Percentiles rank a stretch among this genome's conserved stretches.
Evolutionary conservation across 2,797 vertebrate species (phyloP).

Genomic region (Mallotus villosus): DNA sequence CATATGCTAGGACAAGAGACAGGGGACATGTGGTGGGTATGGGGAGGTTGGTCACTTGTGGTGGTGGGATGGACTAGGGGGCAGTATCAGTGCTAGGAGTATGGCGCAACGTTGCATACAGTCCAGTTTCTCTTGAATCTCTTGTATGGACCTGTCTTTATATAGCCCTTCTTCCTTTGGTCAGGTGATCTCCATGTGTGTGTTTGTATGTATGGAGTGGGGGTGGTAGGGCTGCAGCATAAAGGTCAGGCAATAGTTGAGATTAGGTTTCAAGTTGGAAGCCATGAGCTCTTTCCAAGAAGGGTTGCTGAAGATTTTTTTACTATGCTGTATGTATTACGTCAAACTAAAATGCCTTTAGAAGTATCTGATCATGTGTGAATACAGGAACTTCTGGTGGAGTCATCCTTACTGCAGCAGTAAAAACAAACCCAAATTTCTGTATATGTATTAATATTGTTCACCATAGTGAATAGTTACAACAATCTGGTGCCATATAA

Average conservation of each 20-base stretch:
- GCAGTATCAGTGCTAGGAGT: no score
- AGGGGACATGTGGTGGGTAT: not conserved
- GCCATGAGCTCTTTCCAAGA: not conserved
- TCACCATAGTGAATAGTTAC: no score
- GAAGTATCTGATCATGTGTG: slow-evolving; percentile 2
- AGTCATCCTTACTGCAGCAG: not conserved
- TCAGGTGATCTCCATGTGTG: not conserved
- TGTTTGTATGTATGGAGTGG: not conserved
- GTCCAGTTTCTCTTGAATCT: no score
- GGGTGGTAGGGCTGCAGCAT: not conserved
- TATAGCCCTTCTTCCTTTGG: not conserved
- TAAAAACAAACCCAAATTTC: not conserved
- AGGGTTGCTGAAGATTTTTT: not conserved
- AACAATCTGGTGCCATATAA: not conserved
- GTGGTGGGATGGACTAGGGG: not conserved
- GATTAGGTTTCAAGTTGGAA: not conserved
- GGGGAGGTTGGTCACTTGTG: not conserved
- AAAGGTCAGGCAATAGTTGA: not conserved
- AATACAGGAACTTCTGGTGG: not conserved
- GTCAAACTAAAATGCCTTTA: not conserved
- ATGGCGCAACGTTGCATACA: no score
- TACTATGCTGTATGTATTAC: not conserved
- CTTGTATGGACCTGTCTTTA: not conserved
- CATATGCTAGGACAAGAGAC: not conserved
- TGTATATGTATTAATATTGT: not conserved